Percentiles rank a stretch among this genome's conserved stretches.
Conservation (phyloP, 92 coral and sea anemone species). For the Zoanthus solanderi region DNA sequence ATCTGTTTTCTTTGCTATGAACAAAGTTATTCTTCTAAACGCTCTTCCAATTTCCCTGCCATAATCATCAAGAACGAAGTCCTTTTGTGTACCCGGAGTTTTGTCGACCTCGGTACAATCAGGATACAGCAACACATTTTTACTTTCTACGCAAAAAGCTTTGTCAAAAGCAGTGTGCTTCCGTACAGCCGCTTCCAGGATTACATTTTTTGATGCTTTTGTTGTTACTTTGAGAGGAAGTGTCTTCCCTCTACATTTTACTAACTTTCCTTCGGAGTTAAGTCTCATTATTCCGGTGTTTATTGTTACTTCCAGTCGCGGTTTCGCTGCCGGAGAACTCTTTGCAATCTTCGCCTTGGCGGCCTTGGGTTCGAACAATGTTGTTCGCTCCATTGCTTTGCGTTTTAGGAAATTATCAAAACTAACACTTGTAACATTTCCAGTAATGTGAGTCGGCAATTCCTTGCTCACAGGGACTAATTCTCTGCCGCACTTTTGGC, state of each 20-base stretch:
- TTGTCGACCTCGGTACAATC: conserved; percentile 37
- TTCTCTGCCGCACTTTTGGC: conserved; percentile 22
- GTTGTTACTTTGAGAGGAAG: conserved; percentile 34
- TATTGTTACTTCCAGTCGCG: background rate
- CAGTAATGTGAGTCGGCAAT: background rate
- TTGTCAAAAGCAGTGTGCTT: conserved; percentile 36
- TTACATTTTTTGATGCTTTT: conserved; percentile 23
- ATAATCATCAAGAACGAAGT: conserved; percentile 25
- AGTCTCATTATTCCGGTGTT: background rate
- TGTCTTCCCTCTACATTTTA: conserved; percentile 22
- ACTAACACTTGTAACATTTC: conserved; percentile 4
- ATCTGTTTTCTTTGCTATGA: conserved; percentile 16
- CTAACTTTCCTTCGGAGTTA: conserved; percentile 27
- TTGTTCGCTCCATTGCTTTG: background rate
- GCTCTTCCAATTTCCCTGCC: conserved; percentile 27
- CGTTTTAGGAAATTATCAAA: background rate
- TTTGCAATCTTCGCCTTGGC: background rate
- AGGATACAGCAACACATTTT: conserved; percentile 36
- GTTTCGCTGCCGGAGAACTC: conserved; percentile 12
- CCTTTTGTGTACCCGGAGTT: conserved; percentile 42
- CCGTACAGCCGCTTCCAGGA: conserved; percentile 36
- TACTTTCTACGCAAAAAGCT: conserved; percentile 8
- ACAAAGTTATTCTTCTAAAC: conserved; percentile 29
- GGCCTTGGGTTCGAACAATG: conserved; percentile 32
- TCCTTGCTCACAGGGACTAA: background rate